These are phyloP conservation scores for Otolemur crassicaudatus DNA, from an alignment of 2,797 vertebrate genomes.

Conservation along the genomic window DNA sequence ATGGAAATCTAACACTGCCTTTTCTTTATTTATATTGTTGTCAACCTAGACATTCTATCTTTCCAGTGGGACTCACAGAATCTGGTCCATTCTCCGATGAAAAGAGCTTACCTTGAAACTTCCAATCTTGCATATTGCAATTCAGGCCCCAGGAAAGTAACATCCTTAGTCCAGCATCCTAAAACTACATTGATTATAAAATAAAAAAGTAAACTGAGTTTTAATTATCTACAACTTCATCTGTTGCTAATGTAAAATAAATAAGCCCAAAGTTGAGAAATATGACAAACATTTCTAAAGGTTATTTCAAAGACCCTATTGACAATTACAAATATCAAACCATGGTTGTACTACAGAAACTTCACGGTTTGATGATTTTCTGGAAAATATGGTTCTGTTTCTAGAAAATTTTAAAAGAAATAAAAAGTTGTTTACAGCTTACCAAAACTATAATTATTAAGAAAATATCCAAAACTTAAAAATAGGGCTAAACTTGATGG, in stretches of 20 bases:
- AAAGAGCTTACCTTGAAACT: not conserved
- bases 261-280: not conserved
- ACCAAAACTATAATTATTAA: not conserved
- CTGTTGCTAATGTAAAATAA: slow-evolving; percentile 8
- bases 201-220: not conserved
- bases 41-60: not conserved
- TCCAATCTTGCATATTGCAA: not conserved
- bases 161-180: not conserved
- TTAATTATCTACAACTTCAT: slow-evolving; percentile 1
- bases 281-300: slow-evolving; percentile 11
- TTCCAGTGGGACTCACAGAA: not conserved
- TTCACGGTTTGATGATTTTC: not conserved
- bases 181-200: not conserved
- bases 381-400: not conserved
- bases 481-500: not conserved
- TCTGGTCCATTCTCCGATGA: not conserved
- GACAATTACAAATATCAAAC: not conserved
- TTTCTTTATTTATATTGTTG: not conserved
- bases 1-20: not conserved
- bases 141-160: not conserved
- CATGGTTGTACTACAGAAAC: not conserved
- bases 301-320: slow-evolving; percentile 12
- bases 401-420: not conserved
- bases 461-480: slow-evolving; percentile 2
- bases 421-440: not conserved